phyloP scores from a whole-genome alignment of 1,140 invertebrate species.

The Mactra quadrangularis region DNA sequence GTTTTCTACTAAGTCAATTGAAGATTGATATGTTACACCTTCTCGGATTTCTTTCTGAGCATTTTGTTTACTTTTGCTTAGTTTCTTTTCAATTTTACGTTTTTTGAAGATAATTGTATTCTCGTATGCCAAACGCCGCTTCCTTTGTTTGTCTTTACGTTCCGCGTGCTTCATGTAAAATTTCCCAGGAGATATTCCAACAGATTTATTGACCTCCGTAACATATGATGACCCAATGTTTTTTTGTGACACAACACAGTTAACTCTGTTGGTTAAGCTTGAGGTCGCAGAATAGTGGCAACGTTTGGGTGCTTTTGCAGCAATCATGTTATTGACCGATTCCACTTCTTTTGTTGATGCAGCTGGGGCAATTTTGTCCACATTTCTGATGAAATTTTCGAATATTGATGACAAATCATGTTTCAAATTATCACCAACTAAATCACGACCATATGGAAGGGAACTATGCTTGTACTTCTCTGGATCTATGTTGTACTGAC shows the following conservation, averaged over 20 bases:
- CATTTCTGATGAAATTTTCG: neutral
- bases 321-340: constrained; percentile 29
- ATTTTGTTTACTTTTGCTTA: neutral
- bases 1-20: neutral
- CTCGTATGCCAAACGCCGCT: neutral
- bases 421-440: neutral
- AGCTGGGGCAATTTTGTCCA: constrained; percentile 9
- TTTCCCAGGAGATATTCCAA: constrained; percentile 14
- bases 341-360: constrained; percentile 32
- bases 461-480: neutral
- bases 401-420: constrained; percentile 18
- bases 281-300: constrained; percentile 14
- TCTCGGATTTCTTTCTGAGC: constrained; percentile 4
- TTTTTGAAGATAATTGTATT: constrained; percentile 7
- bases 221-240: constrained; percentile 13
- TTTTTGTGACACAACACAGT: constrained; percentile 22
- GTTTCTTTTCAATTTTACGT: neutral
- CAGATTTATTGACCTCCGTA: neutral
- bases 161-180: constrained; percentile 26
- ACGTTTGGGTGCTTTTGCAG: constrained; percentile 19
- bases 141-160: neutral
- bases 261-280: constrained; percentile 11
- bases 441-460: neutral
- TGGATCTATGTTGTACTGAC: constrained; percentile 10
- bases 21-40: constrained; percentile 15